These are phyloP conservation scores for Cheilosia vulpina DNA, from an alignment of 2,888 invertebrate genomes.

Conservation along the genomic window DNA sequence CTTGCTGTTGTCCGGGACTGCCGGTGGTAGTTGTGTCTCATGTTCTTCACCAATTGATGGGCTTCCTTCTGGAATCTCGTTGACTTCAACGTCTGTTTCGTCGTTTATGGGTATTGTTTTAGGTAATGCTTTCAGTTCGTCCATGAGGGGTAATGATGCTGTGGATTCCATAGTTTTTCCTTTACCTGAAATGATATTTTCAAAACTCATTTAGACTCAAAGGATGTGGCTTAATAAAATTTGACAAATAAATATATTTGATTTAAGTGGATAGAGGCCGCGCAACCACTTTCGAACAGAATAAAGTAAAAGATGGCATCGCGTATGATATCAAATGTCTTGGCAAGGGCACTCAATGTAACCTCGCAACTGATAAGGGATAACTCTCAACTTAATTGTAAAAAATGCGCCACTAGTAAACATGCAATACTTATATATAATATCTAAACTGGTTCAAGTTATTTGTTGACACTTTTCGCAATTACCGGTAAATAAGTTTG, in stretches of 20 bases:
- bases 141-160: constrained; percentile 38
- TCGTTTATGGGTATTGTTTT: constrained; percentile 12
- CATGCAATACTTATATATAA: not conserved
- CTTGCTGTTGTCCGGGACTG: constrained; percentile 16
- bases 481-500: not conserved
- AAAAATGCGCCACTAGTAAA: not conserved
- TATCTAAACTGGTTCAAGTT: not conserved
- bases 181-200: constrained; percentile 16
- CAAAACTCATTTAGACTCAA: not conserved
- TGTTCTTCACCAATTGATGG: constrained; percentile 27
- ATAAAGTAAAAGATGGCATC: too few relatives aligned
- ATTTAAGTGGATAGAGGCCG: too few relatives aligned
- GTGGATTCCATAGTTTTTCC: constrained; percentile 25
- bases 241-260: too few relatives aligned
- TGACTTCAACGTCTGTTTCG: constrained; percentile 30
- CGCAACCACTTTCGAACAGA: too few relatives aligned
- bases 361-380: too few relatives aligned
- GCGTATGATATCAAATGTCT: too few relatives aligned
- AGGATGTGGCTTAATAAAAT: not conserved
- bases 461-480: not conserved
- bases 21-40: constrained; percentile 21
- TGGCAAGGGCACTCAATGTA: too few relatives aligned
- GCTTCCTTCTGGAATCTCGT: not conserved
- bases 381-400: not conserved
- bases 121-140: constrained; percentile 62